phyloP scores from a whole-genome alignment of 2,888 invertebrate genomes.

The Campoplex capitator region DNA sequence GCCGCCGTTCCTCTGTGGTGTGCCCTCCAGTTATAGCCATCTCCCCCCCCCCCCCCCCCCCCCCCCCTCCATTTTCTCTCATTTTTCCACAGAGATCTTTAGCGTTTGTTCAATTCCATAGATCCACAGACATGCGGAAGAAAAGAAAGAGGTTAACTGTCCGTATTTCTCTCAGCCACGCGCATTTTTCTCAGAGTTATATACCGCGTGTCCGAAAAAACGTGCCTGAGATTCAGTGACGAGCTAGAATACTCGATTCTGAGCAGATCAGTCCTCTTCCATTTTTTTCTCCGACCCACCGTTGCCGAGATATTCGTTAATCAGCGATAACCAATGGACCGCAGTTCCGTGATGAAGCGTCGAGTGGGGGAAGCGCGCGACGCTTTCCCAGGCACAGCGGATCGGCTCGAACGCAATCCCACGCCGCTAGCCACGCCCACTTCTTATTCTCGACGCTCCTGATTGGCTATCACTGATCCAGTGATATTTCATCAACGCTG shows the following conservation, averaged over 20 bases:
- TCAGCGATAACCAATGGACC: background rate
- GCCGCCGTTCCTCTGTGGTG: slow-evolving; percentile 57
- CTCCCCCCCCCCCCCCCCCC: background rate
- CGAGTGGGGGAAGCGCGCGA: background rate
- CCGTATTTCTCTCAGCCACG: slow-evolving; percentile 75
- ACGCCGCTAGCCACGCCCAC: background rate
- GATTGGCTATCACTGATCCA: background rate
- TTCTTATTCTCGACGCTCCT: background rate
- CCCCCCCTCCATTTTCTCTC: slow-evolving; percentile 75
- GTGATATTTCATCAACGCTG: background rate
- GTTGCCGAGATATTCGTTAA: background rate
- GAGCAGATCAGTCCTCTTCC: background rate
- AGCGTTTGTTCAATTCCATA: slow-evolving; percentile 35
- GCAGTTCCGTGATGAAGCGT: background rate
- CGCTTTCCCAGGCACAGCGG: background rate
- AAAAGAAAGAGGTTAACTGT: slow-evolving; percentile 81
- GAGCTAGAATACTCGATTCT: background rate
- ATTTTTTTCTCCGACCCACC: slow-evolving; percentile 1
- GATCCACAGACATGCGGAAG: slow-evolving; percentile 14
- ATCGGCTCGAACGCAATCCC: too few species aligned
- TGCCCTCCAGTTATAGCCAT: slow-evolving; percentile 57
- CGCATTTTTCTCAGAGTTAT: slow-evolving; percentile 67
- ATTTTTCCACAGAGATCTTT: slow-evolving; percentile 75
- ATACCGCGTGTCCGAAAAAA: background rate
- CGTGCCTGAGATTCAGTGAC: background rate